Base-by-base conservation (phyloP, 2,113 vertebrate genomes). In the Dunckerocampus dactyliophorus region DNA sequence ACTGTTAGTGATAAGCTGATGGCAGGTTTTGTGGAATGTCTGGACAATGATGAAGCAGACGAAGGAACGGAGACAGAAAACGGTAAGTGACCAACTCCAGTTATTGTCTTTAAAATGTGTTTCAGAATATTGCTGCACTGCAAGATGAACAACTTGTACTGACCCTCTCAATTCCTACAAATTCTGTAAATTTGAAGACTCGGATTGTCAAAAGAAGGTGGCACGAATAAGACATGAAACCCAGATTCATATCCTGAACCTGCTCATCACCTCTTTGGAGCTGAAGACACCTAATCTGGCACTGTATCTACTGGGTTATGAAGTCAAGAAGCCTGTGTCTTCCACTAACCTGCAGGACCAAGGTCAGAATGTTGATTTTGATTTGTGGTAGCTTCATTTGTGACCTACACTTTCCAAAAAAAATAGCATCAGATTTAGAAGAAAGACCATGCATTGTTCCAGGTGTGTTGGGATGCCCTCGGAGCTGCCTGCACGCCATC, bases 21-120 rank as follows among this genome's bases (percentile, higher is more conserved):
- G 95, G 92, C 94, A 62, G 97, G 97, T 8, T 99, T 99, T 81
- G 95, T 99, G 69, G 95, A 96, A 71, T 99, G 97, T 86, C 87
- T 99, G 82, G 95, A 97, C 77, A 95, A 89, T 59, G 97, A 99
- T 76, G 95, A 95, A 53, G 90, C 93, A 46, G 95, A 96, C 80
- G 95, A 99, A 75, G 88, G 91, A 82, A 71, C 91, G 19, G 93
- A 92, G 74, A 88, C 90, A 8, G 87, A 81, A 65, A 93, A 93
- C 12, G 94, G 97, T 99, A 83, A 87, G 85, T 49, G 10, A 20
- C 8, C 50, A 0, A 0, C 20, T 58, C 6, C 3, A 0, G 0
- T 12, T 53, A 2, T 48, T 24, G 1, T 16, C 7, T 45, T 15
- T 17, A 21, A 43, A 14, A n/a, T 39, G 17, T 47, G 3, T 8